Percentiles rank a stretch among this genome's conserved stretches.
Conservation (phyloP, 1,140 invertebrate genomes). For the Ditylenchus dipsaci region DNA sequence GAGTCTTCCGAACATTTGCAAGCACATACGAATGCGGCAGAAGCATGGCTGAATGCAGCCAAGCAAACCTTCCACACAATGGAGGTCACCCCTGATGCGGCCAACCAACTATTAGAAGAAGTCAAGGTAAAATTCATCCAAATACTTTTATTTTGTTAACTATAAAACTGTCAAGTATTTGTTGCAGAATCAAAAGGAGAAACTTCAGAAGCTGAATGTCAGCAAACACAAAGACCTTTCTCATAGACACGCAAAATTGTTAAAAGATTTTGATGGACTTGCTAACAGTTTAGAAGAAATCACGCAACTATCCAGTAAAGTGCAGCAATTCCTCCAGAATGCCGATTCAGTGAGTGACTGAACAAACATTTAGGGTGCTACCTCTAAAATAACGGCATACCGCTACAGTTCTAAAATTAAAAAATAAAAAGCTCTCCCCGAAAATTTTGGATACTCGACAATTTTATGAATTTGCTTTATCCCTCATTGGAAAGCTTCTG, state of each 20-base stretch:
- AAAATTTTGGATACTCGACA: no score
- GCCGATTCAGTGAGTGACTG: constrained; percentile 27
- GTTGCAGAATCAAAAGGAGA: constrained; percentile 15
- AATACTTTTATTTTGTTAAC: not conserved
- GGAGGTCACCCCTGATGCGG: not conserved
- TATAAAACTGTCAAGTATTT: not conserved
- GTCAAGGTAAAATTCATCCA: constrained; percentile 5
- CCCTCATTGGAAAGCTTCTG: no score
- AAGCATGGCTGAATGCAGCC: constrained; percentile 52
- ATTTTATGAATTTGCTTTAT: no score
- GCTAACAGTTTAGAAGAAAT: not conserved
- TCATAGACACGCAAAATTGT: not conserved
- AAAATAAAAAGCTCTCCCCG: no score
- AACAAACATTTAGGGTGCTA: no score
- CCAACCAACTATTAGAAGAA: not conserved
- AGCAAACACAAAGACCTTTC: not conserved
- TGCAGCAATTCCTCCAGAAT: constrained; percentile 41
- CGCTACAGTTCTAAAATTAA: no score
- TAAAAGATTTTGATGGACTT: not conserved
- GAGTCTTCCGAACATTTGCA: constrained; percentile 62
- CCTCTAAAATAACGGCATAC: no score
- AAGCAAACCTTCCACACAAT: constrained; percentile 25
- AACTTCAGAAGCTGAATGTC: not conserved
- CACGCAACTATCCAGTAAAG: constrained; percentile 12
- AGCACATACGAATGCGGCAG: constrained; percentile 68